Base-by-base conservation (phyloP, 2,888 invertebrate species). In the Dryobotodes eremita region DNA sequence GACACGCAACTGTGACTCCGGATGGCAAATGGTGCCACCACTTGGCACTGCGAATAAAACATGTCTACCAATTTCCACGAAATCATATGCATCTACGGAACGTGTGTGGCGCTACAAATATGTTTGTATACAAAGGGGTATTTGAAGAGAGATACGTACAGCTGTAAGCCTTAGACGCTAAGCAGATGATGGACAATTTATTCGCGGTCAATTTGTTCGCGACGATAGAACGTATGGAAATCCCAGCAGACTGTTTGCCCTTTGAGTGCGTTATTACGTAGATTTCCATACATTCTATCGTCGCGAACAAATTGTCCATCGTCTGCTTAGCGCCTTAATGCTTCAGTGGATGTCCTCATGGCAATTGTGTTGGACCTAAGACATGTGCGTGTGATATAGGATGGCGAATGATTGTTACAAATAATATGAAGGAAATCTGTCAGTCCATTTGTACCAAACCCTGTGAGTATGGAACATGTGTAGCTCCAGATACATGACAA, bases 301-400 rank as follows among this genome's bases (percentile, higher is more conserved):
- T n/a, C n/a, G n/a, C n/a, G n/a, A n/a, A n/a, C n/a, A n/a, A n/a
- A n/a, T n/a, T n/a, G n/a, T n/a, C n/a, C n/a, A 0, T 74, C 31
- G 0, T n/a, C n/a, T 88, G 87, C 26, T 48, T 74, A 3, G 78
- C 64, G 42, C 82, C 86, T 2, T 10, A 71, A 20, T 86, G 86
- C 17, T 76, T 81, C 0, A 72, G 6, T 23, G 76, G 76, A 13
- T 86, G 86, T 71, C 7, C 17, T 0, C 57, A 82, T 50, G 86
- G 86, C 0, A 82, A 3, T 13, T 86, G 86, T 48, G 13, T 86
- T 31, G 66, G 7, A 0, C 85, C 81, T 42, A 84, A 85, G 2
- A 80, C 46, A 1, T 86, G 86, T 10, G 13, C 11, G 0, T 86
- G 86, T 53, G 8, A 75, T 11, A 8, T 15, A n/a, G 86, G 86